Conservation (phyloP, 2,797 vertebrate species). For the Crenuchus spilurus region DNA sequence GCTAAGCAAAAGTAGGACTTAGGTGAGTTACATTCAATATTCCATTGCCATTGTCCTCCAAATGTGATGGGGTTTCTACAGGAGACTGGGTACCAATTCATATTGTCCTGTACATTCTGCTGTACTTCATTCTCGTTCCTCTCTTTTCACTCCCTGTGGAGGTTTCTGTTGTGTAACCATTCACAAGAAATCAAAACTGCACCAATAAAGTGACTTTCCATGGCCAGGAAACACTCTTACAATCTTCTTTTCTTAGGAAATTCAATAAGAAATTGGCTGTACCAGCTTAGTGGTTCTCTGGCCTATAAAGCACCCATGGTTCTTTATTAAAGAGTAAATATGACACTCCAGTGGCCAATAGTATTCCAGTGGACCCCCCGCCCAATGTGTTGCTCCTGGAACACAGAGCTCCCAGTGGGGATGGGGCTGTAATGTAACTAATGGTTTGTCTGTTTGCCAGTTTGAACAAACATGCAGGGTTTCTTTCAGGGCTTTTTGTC, state of each 20-base stretch:
- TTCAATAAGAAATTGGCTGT: slow-evolving; percentile 19
- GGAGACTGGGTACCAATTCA: slow-evolving; percentile 43
- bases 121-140: not conserved
- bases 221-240: slow-evolving; percentile 14
- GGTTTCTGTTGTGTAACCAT: not conserved
- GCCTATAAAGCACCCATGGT: not conserved
- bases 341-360: not conserved
- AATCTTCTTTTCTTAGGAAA: slow-evolving; percentile 21
- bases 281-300: not conserved
- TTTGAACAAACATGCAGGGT: not conserved
- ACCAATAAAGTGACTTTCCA: not conserved
- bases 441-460: not conserved
- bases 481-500: slow-evolving; percentile 87
- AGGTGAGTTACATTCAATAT: slow-evolving; percentile 86
- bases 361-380: slow-evolving; percentile 8
- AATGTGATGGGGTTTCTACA: slow-evolving; percentile 4
- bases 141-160: not conserved
- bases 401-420: slow-evolving; percentile 32
- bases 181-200: not conserved
- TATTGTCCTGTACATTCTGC: slow-evolving; percentile 75
- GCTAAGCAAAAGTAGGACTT: slow-evolving; percentile 64
- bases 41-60: slow-evolving; percentile 7
- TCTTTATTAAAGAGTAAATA: not conserved
- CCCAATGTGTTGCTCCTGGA: not conserved
- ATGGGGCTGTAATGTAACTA: slow-evolving; percentile 24